Conservation (phyloP, 1,140 invertebrate genomes). For the Atta cephalotes region DNA sequence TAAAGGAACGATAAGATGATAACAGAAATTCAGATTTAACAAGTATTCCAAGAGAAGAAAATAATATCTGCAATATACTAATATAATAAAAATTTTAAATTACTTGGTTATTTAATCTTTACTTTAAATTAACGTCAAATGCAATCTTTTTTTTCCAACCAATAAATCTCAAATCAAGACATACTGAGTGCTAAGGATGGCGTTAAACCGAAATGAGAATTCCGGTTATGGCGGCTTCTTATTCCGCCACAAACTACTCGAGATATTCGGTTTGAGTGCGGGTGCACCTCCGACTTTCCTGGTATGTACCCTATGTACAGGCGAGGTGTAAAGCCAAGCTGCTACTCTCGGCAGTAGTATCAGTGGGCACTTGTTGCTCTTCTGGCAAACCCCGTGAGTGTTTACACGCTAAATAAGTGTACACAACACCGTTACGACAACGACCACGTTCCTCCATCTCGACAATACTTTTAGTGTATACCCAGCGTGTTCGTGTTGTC, state of each 20-base stretch:
- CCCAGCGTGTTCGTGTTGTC: neutral
- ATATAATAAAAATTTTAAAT: neutral
- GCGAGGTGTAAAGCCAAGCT: constrained; percentile 69
- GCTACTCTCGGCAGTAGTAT: constrained; percentile 62
- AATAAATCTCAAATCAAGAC: neutral
- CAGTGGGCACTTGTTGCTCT: constrained; percentile 81
- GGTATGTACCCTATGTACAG: constrained; percentile 45
- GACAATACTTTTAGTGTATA: constrained; percentile 59
- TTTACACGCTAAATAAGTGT: constrained; percentile 82
- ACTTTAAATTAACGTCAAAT: neutral
- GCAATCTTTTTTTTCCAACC: neutral
- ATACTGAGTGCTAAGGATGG: neutral
- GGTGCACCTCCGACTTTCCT: constrained; percentile 53
- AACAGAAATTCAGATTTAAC: neutral
- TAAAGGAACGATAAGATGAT: neutral
- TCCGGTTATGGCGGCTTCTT: constrained; percentile 24
- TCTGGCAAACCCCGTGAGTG: constrained; percentile 75
- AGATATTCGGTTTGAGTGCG: constrained; percentile 53
- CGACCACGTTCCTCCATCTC: constrained; percentile 46
- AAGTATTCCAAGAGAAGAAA: neutral
- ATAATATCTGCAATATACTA: neutral
- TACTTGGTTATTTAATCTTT: no score
- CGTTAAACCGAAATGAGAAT: constrained; percentile 12
- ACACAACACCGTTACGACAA: constrained; percentile 67
- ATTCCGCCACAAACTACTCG: constrained; percentile 32